Conservation (phyloP, 2,797 vertebrate genomes). For the Paguma larvata region DNA sequence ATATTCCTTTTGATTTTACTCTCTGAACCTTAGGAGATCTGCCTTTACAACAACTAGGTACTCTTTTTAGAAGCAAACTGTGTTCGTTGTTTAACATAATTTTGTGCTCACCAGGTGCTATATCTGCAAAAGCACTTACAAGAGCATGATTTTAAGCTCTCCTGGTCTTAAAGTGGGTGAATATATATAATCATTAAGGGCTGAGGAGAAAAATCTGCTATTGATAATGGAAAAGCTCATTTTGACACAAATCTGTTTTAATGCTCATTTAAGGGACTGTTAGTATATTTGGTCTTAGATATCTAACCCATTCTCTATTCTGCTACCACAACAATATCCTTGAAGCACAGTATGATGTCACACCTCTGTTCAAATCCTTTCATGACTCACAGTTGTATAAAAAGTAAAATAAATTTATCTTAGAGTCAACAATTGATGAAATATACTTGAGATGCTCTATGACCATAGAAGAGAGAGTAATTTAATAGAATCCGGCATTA, state of each 20-base stretch:
- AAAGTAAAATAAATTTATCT: neutral
- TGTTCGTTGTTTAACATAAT: neutral
- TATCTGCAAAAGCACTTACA: neutral
- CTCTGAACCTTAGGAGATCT: neutral
- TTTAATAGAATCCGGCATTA: neutral
- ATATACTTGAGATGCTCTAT: neutral
- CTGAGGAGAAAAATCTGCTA: neutral
- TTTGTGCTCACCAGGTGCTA: neutral
- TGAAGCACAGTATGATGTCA: neutral
- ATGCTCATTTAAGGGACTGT: neutral
- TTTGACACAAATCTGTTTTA: conserved; percentile 19
- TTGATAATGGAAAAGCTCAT: neutral
- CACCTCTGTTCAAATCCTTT: neutral
- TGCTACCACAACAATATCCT: neutral
- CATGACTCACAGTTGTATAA: neutral
- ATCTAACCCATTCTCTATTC: neutral
- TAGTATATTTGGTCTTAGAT: neutral
- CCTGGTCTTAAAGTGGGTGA: neutral
- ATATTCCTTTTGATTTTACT: neutral
- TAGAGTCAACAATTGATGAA: neutral
- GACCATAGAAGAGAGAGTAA: neutral
- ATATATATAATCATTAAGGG: neutral
- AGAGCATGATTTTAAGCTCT: neutral
- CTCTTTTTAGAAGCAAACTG: neutral
- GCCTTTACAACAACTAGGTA: neutral